phyloP scores from a whole-genome alignment of 2,797 vertebrate species.

The Gymnoscopelus microlampas region DNA sequence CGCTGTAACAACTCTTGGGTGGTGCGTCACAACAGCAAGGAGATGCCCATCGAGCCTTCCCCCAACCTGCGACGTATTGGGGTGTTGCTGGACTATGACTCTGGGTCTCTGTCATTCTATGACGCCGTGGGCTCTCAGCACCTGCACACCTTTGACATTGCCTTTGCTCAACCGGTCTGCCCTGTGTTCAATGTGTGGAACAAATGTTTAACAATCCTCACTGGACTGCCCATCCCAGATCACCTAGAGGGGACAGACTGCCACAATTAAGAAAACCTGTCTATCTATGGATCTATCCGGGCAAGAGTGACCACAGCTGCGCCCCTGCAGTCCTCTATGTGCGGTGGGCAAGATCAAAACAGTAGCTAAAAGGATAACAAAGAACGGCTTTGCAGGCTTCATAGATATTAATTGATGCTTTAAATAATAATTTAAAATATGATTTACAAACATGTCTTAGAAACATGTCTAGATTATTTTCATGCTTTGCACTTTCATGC shows the following conservation, averaged over 20 bases:
- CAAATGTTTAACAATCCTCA: conserved; percentile 95
- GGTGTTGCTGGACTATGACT: conserved; percentile 96
- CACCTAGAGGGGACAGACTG: conserved; percentile 92
- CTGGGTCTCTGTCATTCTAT: conserved; percentile 94
- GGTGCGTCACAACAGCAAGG: conserved; percentile 95
- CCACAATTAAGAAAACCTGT: conserved; percentile 72
- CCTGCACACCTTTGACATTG: conserved; percentile 93
- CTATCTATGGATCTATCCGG: conserved; percentile 16
- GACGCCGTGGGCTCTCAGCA: conserved; percentile 96
- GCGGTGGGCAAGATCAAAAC: conserved; percentile 28
- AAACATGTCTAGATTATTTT: conserved; percentile 57
- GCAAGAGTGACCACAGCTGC: conserved; percentile 36
- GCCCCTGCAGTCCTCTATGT: conserved; percentile 28
- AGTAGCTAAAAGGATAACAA: conserved; percentile 26
- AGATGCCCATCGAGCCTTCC: conserved; percentile 91
- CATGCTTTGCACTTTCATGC: conserved; percentile 85
- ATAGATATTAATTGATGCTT: conserved; percentile 78
- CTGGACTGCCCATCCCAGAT: conserved; percentile 96
- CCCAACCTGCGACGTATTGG: conserved; percentile 94
- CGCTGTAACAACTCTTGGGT: conserved; percentile 97
- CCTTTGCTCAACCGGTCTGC: conserved; percentile 93
- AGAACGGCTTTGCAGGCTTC: conserved; percentile 61
- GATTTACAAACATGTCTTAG: conserved; percentile 46
- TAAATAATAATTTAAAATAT: conserved; percentile 75
- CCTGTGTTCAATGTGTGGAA: conserved; percentile 99